Percentiles rank a stretch among this genome's conserved stretches.
Conservation (phyloP, 2,797 vertebrate species). For the Anabas testudineus region DNA sequence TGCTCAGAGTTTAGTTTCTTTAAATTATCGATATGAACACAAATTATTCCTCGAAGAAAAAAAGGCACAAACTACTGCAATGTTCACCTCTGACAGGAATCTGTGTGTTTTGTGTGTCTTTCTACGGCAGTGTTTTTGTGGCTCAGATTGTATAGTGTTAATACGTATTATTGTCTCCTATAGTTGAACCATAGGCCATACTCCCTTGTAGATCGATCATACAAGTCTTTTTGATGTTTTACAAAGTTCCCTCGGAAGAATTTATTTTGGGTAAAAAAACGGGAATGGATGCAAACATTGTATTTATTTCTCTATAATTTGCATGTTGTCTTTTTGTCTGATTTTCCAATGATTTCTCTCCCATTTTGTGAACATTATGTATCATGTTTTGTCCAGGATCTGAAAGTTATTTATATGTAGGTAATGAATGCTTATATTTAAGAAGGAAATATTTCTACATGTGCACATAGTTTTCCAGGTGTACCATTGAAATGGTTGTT, state of each 20-base stretch:
- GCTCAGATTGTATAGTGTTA: slow-evolving; percentile 98
- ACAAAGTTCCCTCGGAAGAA: slow-evolving; percentile 88
- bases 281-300: slow-evolving; percentile 88
- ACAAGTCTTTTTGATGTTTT: slow-evolving; percentile 93
- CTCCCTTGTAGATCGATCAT: slow-evolving; percentile 91
- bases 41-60: slow-evolving; percentile 80
- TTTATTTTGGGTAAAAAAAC: slow-evolving; percentile 88
- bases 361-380: slow-evolving; percentile 93
- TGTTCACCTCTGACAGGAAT: slow-evolving; percentile 88
- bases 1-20: slow-evolving; percentile 78
- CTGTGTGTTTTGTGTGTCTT: slow-evolving; percentile 94
- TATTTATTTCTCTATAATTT: slow-evolving; percentile 95
- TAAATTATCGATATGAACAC: slow-evolving; percentile 77
- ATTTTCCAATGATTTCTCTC: slow-evolving; percentile 83
- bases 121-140: slow-evolving; percentile 97
- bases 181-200: slow-evolving; percentile 93
- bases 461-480: slow-evolving; percentile 99
- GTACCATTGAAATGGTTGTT: slow-evolving; percentile 99
- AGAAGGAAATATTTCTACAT: slow-evolving; percentile 99
- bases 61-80: slow-evolving; percentile 94
- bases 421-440: slow-evolving; percentile 99
- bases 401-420: slow-evolving; percentile 99
- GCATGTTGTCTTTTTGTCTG: slow-evolving; percentile 93
- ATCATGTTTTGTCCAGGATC: slow-evolving; percentile 95
- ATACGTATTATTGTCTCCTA: slow-evolving; percentile 94